Conservation (phyloP, 37 sponge, comb jelly and placozoan genomes). For the Cliona cf. orientalis region DNA sequence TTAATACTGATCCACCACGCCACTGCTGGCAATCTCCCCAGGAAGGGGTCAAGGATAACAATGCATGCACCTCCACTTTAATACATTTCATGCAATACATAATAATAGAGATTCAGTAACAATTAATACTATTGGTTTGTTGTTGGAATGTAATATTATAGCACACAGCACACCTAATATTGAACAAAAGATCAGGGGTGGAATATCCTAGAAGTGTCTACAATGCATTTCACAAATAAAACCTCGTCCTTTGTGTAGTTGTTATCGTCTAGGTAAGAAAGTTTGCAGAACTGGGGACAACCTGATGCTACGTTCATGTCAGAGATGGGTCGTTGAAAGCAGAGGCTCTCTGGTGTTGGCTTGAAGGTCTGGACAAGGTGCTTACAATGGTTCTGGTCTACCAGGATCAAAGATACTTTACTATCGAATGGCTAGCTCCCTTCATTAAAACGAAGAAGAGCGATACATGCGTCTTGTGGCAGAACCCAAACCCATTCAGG, state of each 20-base stretch:
- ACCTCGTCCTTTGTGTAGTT: conserved; percentile 75
- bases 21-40: too few relatives aligned
- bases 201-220: conserved; percentile 65
- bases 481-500: conserved; percentile 87
- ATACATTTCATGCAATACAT: too few relatives aligned
- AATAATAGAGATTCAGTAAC: too few relatives aligned
- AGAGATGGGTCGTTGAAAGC: conserved; percentile 58
- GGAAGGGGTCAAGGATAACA: too few relatives aligned
- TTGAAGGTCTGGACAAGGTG: conserved; percentile 84
- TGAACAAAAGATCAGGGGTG: conserved; percentile 48
- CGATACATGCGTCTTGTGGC: conserved; percentile 74
- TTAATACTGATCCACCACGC: too few relatives aligned
- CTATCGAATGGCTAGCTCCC: conserved; percentile 91
- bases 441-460: conserved; percentile 89
- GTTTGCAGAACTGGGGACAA: conserved; percentile 68
- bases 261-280: conserved; percentile 51
- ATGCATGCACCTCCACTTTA: too few relatives aligned
- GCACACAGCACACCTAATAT: background rate
- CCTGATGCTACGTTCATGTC: conserved; percentile 92
- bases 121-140: too few relatives aligned
- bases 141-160: background rate
- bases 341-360: conserved; percentile 59
- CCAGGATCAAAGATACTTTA: conserved; percentile 81
- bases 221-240: conserved; percentile 69
- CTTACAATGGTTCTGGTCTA: conserved; percentile 70